These are phyloP conservation scores for Seira musarum DNA, from an alignment of 2,888 invertebrate species.

Conservation along the genomic window DNA sequence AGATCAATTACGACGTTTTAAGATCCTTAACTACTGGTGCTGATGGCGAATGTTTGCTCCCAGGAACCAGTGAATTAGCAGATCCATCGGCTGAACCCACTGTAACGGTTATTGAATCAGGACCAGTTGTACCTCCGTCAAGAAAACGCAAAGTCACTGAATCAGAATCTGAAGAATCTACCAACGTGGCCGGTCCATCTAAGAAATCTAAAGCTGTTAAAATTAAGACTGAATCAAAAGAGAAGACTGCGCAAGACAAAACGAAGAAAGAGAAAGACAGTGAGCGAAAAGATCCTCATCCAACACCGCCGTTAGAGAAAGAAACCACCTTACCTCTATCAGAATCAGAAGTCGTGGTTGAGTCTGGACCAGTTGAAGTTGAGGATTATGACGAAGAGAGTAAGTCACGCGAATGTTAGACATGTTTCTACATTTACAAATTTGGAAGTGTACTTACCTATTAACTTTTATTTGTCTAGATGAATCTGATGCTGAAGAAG, in stretches of 20 bases:
- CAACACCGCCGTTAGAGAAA: too few species aligned
- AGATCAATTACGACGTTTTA: conserved; percentile 98
- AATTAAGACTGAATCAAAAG: conserved; percentile 46
- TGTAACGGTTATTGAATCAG: conserved; percentile 68
- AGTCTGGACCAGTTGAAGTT: conserved; percentile 29
- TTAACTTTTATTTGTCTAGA: conserved; percentile 47
- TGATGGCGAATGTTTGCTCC: conserved; percentile 7
- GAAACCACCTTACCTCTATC: too few species aligned
- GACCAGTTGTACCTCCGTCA: conserved; percentile 63
- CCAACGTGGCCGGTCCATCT: background rate
- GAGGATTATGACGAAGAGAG: conserved; percentile 51
- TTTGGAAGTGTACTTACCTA: background rate
- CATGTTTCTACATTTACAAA: background rate
- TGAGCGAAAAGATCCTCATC: too few species aligned
- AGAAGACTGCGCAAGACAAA: background rate
- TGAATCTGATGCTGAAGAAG: conserved; percentile 62
- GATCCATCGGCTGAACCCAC: conserved; percentile 32
- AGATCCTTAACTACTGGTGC: conserved; percentile 78
- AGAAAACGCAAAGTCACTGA: conserved; percentile 45
- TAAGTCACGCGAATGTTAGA: conserved; percentile 16
- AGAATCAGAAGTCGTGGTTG: conserved; percentile 37
- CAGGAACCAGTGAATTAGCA: conserved; percentile 21
- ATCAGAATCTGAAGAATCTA: conserved; percentile 26
- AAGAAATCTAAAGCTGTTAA: conserved; percentile 41
- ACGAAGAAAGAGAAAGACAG: too few species aligned